Evolutionary conservation across 2,888 invertebrate species (phyloP), one percentile per base, ranked within the genome.

Genomic region (Euzetes globulus): DNA sequence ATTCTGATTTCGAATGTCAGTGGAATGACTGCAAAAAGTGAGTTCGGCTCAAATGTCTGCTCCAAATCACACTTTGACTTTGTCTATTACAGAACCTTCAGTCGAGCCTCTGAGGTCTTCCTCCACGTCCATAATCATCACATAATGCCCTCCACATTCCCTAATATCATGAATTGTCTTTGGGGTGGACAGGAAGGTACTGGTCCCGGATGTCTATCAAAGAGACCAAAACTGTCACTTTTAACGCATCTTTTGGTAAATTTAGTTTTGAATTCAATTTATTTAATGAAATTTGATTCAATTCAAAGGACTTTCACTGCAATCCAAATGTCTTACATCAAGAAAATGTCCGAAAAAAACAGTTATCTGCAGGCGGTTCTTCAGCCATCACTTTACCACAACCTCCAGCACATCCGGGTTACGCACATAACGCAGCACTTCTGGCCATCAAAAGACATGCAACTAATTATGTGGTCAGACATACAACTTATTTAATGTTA

Each of bases 401-500:
- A 80, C 86, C 80, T 77, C 85, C 87, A 41, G 88, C 88, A 78
- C 88, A 88, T 82, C 89, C 93, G n/a, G 94, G 93, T 15, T 95
- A 95, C 82, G 93, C 91, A 65, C 92, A 91, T 6, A 94, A 96
- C 82, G 98, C 99, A 15, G 99, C 99, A 3, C 87, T 94, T 78
- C 95, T 97, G 79, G 99, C 99, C 0, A 94, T 99, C 76, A 91
- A 94, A 82, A 88, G 98, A 78, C 98, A 98, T 83, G 92, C 96
- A 11, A 87, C 91, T 27, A 93, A 94, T 79, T 91, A 91, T 83
- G 71, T 75, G 37, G 75, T 76, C 25, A 55, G 72, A 65, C 29
- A 11, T 29, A n/a, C n/a, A n/a, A n/a, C n/a, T n/a, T n/a, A n/a
- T n/a, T n/a, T n/a, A n/a, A n/a, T n/a, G n/a, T n/a, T n/a, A n/a